Evolutionary conservation across 2,113 vertebrate genomes (phyloP).

Genomic region (Lagenorhynchus albirostris): DNA sequence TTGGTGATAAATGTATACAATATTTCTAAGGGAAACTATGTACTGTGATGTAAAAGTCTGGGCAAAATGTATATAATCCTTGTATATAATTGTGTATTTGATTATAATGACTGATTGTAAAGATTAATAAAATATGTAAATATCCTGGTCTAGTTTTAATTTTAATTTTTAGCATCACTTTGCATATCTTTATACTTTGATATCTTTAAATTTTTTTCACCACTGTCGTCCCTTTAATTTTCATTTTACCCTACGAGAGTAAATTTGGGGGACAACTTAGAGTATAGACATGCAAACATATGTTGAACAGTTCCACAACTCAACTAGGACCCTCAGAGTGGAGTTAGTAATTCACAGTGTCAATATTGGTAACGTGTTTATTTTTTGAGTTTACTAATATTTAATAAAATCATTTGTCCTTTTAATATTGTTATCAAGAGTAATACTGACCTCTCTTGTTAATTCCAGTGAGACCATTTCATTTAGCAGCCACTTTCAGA

Average conservation of each 20-base stretch:
- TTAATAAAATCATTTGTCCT: not conserved
- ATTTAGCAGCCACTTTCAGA: not conserved
- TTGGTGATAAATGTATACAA: constrained; percentile 79
- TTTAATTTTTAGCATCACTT: constrained; percentile 47
- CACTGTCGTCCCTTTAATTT: not conserved
- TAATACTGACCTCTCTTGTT: not conserved
- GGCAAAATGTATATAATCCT: constrained; percentile 87
- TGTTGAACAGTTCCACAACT: not conserved
- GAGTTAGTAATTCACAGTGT: not conserved
- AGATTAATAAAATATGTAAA: constrained; percentile 91
- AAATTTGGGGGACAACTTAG: not conserved
- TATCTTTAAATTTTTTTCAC: not conserved
- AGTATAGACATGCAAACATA: not conserved
- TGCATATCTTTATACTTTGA: not conserved
- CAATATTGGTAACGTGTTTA: not conserved
- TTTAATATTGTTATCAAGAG: not conserved
- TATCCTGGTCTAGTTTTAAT: constrained; percentile 77
- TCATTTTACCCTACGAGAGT: not conserved
- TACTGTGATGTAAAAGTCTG: constrained; percentile 89
- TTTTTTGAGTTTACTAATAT: not conserved
- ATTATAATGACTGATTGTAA: constrained; percentile 90
- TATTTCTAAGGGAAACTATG: constrained; percentile 84
- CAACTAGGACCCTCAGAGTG: not conserved
- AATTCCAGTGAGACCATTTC: not conserved
- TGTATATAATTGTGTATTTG: constrained; percentile 90